phyloP scores from a whole-genome alignment of 2,888 invertebrate genomes.

The Heliconius ismenius region DNA sequence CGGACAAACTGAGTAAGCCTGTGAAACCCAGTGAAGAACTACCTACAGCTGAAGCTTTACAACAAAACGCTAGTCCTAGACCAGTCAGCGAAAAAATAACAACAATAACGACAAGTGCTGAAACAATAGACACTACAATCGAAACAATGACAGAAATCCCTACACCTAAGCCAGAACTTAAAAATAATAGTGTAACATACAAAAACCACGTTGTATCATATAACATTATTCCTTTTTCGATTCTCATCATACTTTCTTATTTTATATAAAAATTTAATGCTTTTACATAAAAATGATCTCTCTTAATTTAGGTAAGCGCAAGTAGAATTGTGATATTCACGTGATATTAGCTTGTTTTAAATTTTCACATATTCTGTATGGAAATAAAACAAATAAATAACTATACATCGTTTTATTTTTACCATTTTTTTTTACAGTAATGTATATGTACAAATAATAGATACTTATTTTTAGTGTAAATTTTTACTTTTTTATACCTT shows the following conservation, averaged over 20 bases:
- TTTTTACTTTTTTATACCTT: not conserved
- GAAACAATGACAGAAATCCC: conserved; percentile 32
- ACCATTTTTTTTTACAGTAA: not conserved
- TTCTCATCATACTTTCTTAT: conserved; percentile 9
- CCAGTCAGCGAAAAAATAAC: conserved; percentile 51
- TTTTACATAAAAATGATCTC: conserved; percentile 38
- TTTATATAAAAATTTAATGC: conserved; percentile 30
- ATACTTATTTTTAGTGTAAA: not conserved
- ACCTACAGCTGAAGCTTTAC: conserved; percentile 65
- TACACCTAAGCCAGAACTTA: conserved; percentile 24
- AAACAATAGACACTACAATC: conserved; percentile 41
- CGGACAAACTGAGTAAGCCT: conserved; percentile 37
- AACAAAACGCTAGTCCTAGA: conserved; percentile 58
- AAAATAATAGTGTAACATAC: conserved; percentile 31
- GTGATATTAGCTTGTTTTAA: conserved; percentile 41
- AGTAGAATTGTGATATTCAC: conserved; percentile 42
- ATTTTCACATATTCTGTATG: conserved; percentile 41
- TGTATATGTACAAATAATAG: not conserved
- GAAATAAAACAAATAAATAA: conserved; percentile 26
- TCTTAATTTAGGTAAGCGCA: conserved; percentile 33
- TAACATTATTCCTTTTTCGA: conserved; percentile 13
- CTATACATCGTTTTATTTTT: conserved; percentile 21
- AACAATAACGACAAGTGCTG: conserved; percentile 44
- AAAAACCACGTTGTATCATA: conserved; percentile 8
- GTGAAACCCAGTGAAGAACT: conserved; percentile 52